These are phyloP conservation scores for Phataginus tricuspis DNA, from an alignment of 2,797 vertebrate species.

Conservation along the genomic window DNA sequence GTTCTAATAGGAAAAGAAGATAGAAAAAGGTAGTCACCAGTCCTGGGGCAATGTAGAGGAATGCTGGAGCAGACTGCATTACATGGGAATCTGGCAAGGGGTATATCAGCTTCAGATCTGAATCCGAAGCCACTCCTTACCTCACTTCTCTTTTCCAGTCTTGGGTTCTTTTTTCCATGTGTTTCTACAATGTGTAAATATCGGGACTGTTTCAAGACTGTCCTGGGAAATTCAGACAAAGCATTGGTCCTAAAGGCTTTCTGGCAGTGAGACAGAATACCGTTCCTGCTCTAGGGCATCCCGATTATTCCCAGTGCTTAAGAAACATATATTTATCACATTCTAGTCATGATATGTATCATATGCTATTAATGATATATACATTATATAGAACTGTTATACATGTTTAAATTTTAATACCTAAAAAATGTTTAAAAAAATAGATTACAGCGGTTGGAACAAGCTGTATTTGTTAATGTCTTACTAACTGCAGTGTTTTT, in stretches of 20 bases:
- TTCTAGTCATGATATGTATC: background rate
- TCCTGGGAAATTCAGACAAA: background rate
- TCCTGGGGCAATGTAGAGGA: background rate
- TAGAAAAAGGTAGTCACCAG: background rate
- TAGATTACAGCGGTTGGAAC: background rate
- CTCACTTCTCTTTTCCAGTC: background rate
- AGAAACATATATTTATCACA: background rate
- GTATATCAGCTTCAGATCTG: background rate
- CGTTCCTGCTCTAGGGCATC: background rate
- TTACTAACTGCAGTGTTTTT: background rate
- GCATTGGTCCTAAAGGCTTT: background rate
- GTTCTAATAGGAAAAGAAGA: background rate
- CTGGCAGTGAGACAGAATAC: background rate
- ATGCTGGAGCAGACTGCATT: background rate
- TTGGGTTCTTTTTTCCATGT: background rate
- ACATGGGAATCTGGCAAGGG: background rate
- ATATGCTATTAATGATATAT: background rate
- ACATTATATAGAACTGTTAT: background rate
- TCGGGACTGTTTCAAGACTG: background rate
- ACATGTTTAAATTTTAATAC: background rate
- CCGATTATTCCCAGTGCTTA: background rate
- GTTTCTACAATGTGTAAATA: background rate
- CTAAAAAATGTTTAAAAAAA: background rate
- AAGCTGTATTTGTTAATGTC: background rate
- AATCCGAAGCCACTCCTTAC: background rate